Conservation (phyloP, 2,113 vertebrate species). For the Xenopus borealis region DNA sequence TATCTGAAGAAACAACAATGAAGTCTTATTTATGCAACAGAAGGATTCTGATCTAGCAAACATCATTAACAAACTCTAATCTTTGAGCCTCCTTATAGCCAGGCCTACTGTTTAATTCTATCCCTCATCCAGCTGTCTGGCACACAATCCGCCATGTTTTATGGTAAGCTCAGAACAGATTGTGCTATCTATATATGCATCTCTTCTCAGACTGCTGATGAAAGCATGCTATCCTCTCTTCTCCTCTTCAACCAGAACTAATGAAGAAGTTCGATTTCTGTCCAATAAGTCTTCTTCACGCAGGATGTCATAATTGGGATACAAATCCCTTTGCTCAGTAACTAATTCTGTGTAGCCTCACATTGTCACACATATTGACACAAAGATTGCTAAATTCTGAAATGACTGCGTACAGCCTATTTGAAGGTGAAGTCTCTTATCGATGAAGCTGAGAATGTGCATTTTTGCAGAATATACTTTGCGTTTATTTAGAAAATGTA, state of each 20-base stretch:
- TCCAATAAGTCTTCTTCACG: conserved; percentile 19
- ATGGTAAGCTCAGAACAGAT: conserved; percentile 26
- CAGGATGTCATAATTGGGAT: conserved; percentile 17
- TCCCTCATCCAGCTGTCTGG: conserved; percentile 35
- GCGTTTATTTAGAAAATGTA: too few relatives aligned
- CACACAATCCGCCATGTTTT: conserved; percentile 26
- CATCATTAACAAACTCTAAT: conserved; percentile 7
- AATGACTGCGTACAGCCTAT: too few relatives aligned
- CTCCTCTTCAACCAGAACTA: conserved; percentile 11
- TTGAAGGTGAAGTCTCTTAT: too few relatives aligned
- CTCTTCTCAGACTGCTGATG: conserved; percentile 25
- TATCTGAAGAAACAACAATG: too few relatives aligned
- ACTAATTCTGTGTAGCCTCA: not conserved
- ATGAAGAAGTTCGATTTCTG: conserved; percentile 14
- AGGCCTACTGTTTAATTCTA: conserved; percentile 24
- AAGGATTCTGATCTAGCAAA: not conserved
- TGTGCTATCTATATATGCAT: conserved; percentile 22
- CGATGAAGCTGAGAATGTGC: too few relatives aligned
- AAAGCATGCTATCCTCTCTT: conserved; percentile 21
- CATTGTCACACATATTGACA: not conserved
- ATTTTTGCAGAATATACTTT: too few relatives aligned
- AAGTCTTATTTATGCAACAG: not conserved
- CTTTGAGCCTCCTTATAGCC: not conserved
- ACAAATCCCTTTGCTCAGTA: conserved; percentile 1
- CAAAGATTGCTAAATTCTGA: not conserved